Evolutionary conservation across 1,140 invertebrate species (phyloP).

Genomic region (Paraescarpia echinospica): DNA sequence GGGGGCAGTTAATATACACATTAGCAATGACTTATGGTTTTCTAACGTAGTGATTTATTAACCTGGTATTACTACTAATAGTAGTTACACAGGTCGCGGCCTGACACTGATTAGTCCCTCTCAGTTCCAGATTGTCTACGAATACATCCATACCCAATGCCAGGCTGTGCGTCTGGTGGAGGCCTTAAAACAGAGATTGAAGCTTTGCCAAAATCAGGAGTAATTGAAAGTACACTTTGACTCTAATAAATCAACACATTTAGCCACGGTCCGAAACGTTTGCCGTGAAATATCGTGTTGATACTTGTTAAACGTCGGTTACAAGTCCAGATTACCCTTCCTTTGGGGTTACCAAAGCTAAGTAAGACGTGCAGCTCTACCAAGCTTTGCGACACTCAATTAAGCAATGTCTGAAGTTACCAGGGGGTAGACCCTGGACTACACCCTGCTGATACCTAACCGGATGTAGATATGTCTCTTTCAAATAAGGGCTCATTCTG

Average conservation of each 20-base stretch:
- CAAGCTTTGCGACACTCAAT: neutral
- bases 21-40: neutral
- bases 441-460: neutral
- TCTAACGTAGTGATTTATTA: neutral
- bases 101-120: neutral
- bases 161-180: neutral
- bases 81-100: neutral
- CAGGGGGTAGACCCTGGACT: neutral
- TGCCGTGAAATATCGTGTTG: neutral
- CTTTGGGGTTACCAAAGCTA: neutral
- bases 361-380: neutral
- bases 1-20: neutral
- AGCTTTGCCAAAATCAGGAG: neutral
- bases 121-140: neutral
- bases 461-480: neutral
- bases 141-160: neutral
- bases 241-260: neutral
- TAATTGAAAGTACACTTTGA: neutral
- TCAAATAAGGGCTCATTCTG: neutral
- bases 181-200: neutral
- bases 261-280: neutral
- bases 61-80: neutral
- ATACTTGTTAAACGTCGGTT: no score
- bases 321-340: neutral
- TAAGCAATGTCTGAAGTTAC: neutral